Evolutionary conservation across 2,888 invertebrate genomes (phyloP).

Genomic region (Drosophila monieri): DNA sequence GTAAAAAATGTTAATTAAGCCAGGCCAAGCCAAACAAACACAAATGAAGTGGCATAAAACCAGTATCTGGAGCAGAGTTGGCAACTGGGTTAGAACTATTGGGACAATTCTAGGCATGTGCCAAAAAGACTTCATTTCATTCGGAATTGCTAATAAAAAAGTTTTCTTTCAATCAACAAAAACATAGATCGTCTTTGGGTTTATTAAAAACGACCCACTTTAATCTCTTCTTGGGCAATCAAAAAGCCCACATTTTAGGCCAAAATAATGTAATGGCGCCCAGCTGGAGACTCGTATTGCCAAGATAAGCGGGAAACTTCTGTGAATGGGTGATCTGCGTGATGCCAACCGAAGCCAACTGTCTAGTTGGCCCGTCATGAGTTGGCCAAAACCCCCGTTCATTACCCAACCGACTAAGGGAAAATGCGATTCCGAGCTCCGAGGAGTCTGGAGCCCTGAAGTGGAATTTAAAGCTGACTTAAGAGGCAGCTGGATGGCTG

Average conservation of each 20-base stretch:
- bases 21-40: conserved; percentile 6
- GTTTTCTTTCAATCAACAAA: background rate
- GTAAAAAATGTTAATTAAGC: conserved; percentile 42
- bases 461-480: conserved; percentile 24
- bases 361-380: conserved; percentile 37
- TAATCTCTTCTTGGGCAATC: conserved; percentile 15
- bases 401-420: conserved; percentile 36
- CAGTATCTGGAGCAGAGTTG: conserved; percentile 28
- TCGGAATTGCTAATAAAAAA: background rate
- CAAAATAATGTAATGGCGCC: conserved; percentile 37
- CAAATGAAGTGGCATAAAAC: conserved; percentile 33
- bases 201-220: conserved; percentile 21
- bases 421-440: conserved; percentile 3
- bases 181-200: no score
- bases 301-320: conserved; percentile 34
- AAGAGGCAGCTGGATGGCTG: conserved; percentile 8
- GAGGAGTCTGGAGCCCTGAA: conserved; percentile 3
- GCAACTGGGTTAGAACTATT: conserved; percentile 31
- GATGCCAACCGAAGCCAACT: conserved; percentile 15
- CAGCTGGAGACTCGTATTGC: conserved; percentile 50
- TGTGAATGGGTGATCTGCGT: conserved; percentile 16
- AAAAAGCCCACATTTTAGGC: conserved; percentile 33
- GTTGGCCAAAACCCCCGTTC: conserved; percentile 43
- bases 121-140: background rate
- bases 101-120: conserved; percentile 1